Conservation (phyloP, 2,888 invertebrate genomes). For the Abscondita cerata region DNA sequence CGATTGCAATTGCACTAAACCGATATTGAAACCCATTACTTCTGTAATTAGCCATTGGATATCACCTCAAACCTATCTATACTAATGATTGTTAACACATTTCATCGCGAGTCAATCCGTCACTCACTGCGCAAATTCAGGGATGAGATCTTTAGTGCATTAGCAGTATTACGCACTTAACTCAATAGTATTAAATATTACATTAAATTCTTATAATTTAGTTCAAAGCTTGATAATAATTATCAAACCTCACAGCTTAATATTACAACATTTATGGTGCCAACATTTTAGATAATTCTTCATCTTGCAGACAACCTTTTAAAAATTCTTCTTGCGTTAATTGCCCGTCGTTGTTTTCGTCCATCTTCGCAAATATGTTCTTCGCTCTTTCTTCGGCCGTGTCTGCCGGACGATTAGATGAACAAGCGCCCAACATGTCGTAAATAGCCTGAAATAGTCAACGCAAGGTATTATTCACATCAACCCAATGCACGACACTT, state of each 20-base stretch:
- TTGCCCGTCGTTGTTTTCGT: constrained; percentile 98
- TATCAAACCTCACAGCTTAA: constrained; percentile 18
- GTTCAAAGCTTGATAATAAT: constrained; percentile 15
- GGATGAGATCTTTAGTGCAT: constrained; percentile 18
- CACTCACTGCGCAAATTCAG: constrained; percentile 18
- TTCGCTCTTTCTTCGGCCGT: constrained; percentile 97
- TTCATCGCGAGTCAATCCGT: constrained; percentile 21
- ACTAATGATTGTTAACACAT: constrained; percentile 28
- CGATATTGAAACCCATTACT: constrained; percentile 13
- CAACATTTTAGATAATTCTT: constrained; percentile 93
- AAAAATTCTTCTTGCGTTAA: constrained; percentile 98
- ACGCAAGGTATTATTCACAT: no score
- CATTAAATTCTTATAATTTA: constrained; percentile 24
- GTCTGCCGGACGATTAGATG: constrained; percentile 92
- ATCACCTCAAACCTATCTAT: constrained; percentile 25
- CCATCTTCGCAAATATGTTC: constrained; percentile 99
- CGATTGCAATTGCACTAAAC: constrained; percentile 20
- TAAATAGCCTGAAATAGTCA: constrained; percentile 86
- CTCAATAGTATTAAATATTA: constrained; percentile 9
- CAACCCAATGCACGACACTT: no score
- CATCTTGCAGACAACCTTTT: constrained; percentile 96
- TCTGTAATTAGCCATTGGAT: constrained; percentile 21
- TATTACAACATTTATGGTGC: constrained; percentile 74
- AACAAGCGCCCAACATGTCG: constrained; percentile 98
- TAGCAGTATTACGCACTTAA: constrained; percentile 4